Evolutionary conservation across 2,113 vertebrate genomes (phyloP), one percentile per base, ranked within the genome.

Genomic region (Lagopus leucura): DNA sequence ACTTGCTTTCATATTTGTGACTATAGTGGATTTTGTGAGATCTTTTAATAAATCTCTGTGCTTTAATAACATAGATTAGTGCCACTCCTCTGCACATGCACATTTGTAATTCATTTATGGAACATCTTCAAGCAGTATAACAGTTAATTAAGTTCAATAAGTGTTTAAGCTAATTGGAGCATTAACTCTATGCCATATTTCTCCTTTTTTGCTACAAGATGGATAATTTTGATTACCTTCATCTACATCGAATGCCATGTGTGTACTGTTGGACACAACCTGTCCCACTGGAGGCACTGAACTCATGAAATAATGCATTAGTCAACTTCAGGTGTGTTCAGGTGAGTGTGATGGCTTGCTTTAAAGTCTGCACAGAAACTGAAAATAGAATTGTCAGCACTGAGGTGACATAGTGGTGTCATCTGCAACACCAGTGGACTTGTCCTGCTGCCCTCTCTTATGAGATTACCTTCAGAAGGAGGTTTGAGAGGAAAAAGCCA

Each of bases 81-180:
- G 30, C 57, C 38, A 74, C 40, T 67, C 27, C 66, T 90, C 77
- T 81, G 34, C 69, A 75, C n/a, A 8, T 48, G 27, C 67, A 61
- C 52, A 52, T 90, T 86, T 91, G 72, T 48, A 86, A 88, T 64
- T 83, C 13, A 55, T 77, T 81, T 89, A 48, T 6, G n/a, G 27
- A 92, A 86, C 52, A 17, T 81, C 65, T 93, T 85, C 42, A 86
- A 94, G 57, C 47, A 83, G 54, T 72, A 55, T 54, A 83, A 83
- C 28, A 74, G 64, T 91, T 90, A 88, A 94, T 80, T 80, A 89
- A 60, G 66, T 95, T 80, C 36, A 91, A 80, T 64, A 47, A 79
- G 38, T 50, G 69, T 78, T 87, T 84, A 88, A 87, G 54, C 20
- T 91, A 85, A 93, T 76, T 74, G 78, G 42, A 85, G 14, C 64